Evolutionary conservation across 1,140 invertebrate species (phyloP).

Genomic region (Pygmarrhopalites habei): DNA sequence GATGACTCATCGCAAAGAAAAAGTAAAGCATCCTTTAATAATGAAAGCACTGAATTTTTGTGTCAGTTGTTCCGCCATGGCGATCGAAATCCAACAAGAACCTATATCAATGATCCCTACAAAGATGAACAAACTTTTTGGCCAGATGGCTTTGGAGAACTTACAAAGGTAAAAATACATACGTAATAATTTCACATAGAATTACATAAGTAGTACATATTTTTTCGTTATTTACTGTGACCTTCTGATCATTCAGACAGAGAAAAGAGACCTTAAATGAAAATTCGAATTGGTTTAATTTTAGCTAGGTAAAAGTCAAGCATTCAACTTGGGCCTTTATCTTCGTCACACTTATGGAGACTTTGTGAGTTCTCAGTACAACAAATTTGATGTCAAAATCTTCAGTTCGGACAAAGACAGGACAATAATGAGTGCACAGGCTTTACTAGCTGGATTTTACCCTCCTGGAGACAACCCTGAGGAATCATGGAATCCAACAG

Average conservation of each 20-base stretch:
- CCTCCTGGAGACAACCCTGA: conserved; percentile 49
- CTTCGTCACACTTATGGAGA: conserved; percentile 59
- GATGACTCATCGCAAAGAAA: no score
- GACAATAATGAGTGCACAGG: conserved; percentile 79
- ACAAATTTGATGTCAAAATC: conserved; percentile 56
- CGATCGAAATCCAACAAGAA: conserved; percentile 20
- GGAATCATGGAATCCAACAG: conserved; percentile 57
- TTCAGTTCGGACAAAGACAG: conserved; percentile 77
- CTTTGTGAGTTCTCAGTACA: conserved; percentile 51
- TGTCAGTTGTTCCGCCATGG: conserved; percentile 32
- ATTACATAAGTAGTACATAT: neutral
- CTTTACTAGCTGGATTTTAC: conserved; percentile 74
- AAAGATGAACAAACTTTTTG: conserved; percentile 10
- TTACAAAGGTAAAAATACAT: conserved; percentile 48
- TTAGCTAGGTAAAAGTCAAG: conserved; percentile 62
- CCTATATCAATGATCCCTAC: conserved; percentile 51
- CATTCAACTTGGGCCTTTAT: conserved; percentile 67
- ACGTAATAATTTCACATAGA: neutral
- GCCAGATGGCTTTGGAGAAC: conserved; percentile 26
- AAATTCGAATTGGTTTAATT: no score
- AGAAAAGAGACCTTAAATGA: neutral
- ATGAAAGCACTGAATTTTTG: no score
- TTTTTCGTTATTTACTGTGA: neutral
- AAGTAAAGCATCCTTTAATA: no score
- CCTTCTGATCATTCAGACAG: neutral